These are phyloP conservation scores for Pemphredon lugubris DNA, from an alignment of 2,888 invertebrate genomes.

Conservation along the genomic window DNA sequence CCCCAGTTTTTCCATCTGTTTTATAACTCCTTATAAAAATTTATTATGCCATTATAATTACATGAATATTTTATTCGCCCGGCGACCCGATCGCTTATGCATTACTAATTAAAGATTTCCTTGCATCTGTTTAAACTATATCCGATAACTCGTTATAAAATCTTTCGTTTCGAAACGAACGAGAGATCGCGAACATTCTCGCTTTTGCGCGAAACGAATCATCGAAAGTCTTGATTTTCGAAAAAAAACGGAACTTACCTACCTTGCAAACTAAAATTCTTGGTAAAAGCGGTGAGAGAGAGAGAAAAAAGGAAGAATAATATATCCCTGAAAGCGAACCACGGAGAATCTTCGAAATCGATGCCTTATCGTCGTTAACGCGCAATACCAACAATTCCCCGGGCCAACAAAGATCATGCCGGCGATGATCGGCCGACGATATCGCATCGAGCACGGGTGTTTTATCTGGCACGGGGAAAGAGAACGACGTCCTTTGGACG, in stretches of 20 bases:
- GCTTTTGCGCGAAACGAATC: neutral
- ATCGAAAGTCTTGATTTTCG: too few relatives aligned
- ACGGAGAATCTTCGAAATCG: conserved; percentile 21
- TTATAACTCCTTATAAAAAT: conserved; percentile 39
- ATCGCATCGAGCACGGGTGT: conserved; percentile 48
- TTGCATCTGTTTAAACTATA: conserved; percentile 45
- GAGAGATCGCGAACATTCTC: neutral
- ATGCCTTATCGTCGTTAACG: conserved; percentile 1
- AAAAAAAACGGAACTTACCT: too few relatives aligned
- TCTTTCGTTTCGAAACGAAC: conserved; percentile 12
- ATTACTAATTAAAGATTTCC: conserved; percentile 50
- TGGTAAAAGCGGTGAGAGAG: too few relatives aligned
- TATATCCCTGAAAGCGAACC: too few relatives aligned
- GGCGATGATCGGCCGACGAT: conserved; percentile 55
- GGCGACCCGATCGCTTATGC: conserved; percentile 25
- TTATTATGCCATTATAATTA: conserved; percentile 53
- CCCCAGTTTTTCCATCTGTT: conserved; percentile 11
- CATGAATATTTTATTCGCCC: conserved; percentile 52
- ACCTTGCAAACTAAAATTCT: too few relatives aligned
- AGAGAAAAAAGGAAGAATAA: too few relatives aligned
- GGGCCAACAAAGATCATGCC: conserved; percentile 57
- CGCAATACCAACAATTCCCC: conserved; percentile 39
- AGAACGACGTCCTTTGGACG: conserved; percentile 66
- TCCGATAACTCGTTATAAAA: conserved; percentile 36
- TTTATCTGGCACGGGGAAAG: conserved; percentile 53